Evolutionary conservation across 2,113 vertebrate species (phyloP), one percentile per base, ranked within the genome.

Genomic region (Vireo altiloquus): DNA sequence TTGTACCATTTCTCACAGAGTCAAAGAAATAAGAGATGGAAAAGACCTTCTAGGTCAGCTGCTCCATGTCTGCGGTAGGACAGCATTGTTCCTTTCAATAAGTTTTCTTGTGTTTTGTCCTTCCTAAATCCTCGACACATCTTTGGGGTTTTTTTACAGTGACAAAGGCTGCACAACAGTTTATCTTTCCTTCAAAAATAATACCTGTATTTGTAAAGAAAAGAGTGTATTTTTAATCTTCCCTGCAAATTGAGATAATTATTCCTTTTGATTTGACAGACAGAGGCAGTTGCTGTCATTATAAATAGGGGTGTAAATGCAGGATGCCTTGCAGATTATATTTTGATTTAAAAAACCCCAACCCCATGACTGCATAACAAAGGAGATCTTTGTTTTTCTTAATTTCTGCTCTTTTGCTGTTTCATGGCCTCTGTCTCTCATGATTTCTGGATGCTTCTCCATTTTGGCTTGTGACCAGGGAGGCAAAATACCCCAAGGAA

Each of bases 21-120:
- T 64, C 52, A 93, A 83, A 95, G 82, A 96, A 86, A 59, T 87
- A 83, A 81, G 72, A 89, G 76, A 92, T 90, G 49, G 90, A 87
- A 87, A 94, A 92, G 60, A 24, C 82, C 85, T 81, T 16, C 88
- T 49, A 88, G 90, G 93, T 94, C 82, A 93, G 56, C 37, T 94
- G 19, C n/a, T 95, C 44, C 25, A 3, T 33, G 44, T 89, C 60
- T 71, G 64, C 44, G 33, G 53, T 64, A 71, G 64, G 35, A 59
- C 47, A 81, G 47, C 60, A 87, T 90, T 94, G 86, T 78, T 94
- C 88, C 44, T 90, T 93, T 95, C 54, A 87, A 4, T 54, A n/a
- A 46, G 40, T 89, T 85, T 85, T 61, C 81, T 80, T 88, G 15
- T 68, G 47, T 83, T 92, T 92, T 94, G 42, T 89, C 56, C 64